Evolutionary conservation across 2,888 invertebrate genomes (phyloP), one percentile per base, ranked within the genome.

Genomic region (Temnothorax unifasciatus): DNA sequence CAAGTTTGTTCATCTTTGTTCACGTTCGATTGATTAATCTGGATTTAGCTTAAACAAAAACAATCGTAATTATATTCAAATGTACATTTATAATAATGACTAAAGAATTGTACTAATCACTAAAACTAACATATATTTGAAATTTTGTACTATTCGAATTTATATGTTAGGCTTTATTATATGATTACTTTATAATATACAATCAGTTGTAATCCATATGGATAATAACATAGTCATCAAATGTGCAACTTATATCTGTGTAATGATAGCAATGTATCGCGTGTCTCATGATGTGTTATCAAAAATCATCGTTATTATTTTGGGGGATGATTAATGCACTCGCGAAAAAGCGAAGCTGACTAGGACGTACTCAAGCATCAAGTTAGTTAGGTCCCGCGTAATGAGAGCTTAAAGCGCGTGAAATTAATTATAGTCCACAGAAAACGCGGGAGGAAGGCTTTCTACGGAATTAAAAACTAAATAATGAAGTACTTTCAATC

Each of bases 391-490:
- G 21, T 52, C 8, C 8, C 8, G 52, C 13, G 21, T 66, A 66
- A 66, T 66, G 29, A 66, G 66, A 77, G 68, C 54, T 77, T 76
- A 47, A 61, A 34, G 9, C 61, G 57, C 47, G 21, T 47, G n/a
- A 75, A 64, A 77, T 77, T 77, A 68, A 68, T 68, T 68, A 68
- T 41, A n/a, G n/a, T 50, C 3, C 34, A 2, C n/a, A 18, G 41
- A 25, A 66, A 77, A 77, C 1, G 13, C 18, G 29, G 34, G 11
- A 73, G 13, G 3, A 15, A 18, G 21, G 34, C 59, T 47, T 47
- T 52, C 18, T 4, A 11, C 52, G 6, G 52, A 77, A 77, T 77
- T 68, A 77, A 54, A 66, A 77, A 41, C 52, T 66, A 77, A 66
- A 77, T 54, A 54, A 64, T 76, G 54, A 41, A 66, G n/a, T 38